Evolutionary conservation across 2,888 invertebrate species (phyloP), one percentile per base, ranked within the genome.

Genomic region (Patella depressa): DNA sequence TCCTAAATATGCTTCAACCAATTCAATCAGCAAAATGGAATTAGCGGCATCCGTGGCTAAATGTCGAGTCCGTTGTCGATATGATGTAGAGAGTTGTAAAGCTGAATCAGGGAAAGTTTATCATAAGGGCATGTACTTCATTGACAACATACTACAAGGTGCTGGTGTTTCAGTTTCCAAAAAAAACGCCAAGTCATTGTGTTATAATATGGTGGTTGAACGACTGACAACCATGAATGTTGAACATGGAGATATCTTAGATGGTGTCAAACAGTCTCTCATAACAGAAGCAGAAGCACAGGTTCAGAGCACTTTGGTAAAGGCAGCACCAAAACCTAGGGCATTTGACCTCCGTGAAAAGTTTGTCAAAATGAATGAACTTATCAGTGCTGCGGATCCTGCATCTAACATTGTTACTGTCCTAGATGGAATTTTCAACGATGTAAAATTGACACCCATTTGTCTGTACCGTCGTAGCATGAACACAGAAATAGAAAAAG

Each of bases 381-480:
- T 75, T 9, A 55, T 87, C 9, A 82, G 81, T 34, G 82, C 79
- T 11, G 78, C 80, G 15, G 72, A 82, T 2, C 81, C 81, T 57
- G 57, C 74, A 34, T 82, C 83, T 29, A 82, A 81, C 19, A 79
- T 80, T 29, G 78, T 86, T 5, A 83, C 83, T 65, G 79, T 82
- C 12, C 80, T 88, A 19, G 88, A 88, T 74, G 75, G 82, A 11
- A 76, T 81, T 24, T 82, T 84, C 1, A 80, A 83, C 29, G 79
- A 82, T 53, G 76, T 84, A 29, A 84, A 82, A 12, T 78, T 88
- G 15, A 75, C 81, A 12, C 86, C 86, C 15, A 85, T 85, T 15
- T 78, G 84, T 45, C 78, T 86, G 19, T 85, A 83, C 79, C 80
- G 80, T 81, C 65, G 19, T 57, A 45, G 59, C 19, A 45, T 57